Evolutionary conservation across 2,113 vertebrate genomes (phyloP).

Genomic region (Etia nguti): DNA sequence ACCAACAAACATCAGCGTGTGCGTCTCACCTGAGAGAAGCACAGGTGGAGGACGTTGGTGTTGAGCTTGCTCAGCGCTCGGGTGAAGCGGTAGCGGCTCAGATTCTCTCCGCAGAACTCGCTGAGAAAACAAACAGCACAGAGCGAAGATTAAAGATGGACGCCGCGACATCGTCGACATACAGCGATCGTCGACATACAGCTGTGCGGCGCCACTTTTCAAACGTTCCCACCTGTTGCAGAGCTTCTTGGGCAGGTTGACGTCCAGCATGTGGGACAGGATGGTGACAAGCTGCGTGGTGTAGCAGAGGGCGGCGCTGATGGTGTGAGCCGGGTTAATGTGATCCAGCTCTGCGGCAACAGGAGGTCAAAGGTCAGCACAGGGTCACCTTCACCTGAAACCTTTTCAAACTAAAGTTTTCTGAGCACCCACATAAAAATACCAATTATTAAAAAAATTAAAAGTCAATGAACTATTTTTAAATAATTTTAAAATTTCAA

Average conservation of each 20-base stretch:
- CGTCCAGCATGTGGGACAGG: conserved; percentile 90
- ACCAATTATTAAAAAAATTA: neutral
- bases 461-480: neutral
- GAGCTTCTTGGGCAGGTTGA: conserved; percentile 95
- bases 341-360: conserved; percentile 84
- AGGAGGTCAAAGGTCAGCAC: neutral
- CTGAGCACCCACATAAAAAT: neutral
- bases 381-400: neutral
- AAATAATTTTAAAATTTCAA: neutral
- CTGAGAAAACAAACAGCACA: conserved; percentile 60
- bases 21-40: conserved; percentile 87
- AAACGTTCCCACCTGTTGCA: conserved; percentile 84
- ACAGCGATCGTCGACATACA: neutral
- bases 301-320: conserved; percentile 94
- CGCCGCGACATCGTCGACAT: fast-evolving
- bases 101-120: conserved; percentile 96
- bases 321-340: conserved; percentile 91
- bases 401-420: neutral
- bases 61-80: conserved; percentile 94
- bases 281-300: conserved; percentile 91
- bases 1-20: neutral
- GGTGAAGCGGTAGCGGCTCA: conserved; percentile 90
- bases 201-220: neutral
- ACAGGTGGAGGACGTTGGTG: conserved; percentile 93
- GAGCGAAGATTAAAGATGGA: neutral